Evolutionary conservation across 2,797 vertebrate species (phyloP).

Genomic region (Limosa lapponica): DNA sequence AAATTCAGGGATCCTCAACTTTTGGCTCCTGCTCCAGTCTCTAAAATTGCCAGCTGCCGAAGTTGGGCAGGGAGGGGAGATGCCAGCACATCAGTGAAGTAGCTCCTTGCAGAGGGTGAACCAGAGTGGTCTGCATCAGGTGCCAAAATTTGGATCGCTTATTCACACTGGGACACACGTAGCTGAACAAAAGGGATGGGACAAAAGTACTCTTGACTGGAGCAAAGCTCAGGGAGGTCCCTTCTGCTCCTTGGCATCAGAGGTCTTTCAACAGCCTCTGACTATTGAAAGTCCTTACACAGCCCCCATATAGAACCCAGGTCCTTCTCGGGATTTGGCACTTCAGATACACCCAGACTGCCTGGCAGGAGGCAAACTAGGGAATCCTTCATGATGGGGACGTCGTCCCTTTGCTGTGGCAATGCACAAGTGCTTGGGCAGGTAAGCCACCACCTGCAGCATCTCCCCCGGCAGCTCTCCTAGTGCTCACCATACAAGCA

Average conservation of each 20-base stretch:
- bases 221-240: not conserved
- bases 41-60: not conserved
- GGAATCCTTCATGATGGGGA: not conserved
- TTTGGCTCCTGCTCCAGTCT: not conserved
- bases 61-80: not conserved
- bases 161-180: not conserved
- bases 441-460: not conserved
- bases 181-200: not conserved
- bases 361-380: not conserved
- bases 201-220: not conserved
- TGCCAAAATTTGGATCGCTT: not conserved
- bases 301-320: rapidly evolving
- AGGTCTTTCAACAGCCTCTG: not conserved
- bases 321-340: not conserved
- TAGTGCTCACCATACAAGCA: not conserved
- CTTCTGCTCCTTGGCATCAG: not conserved
- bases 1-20: not conserved
- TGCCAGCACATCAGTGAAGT: not conserved
- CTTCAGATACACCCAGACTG: not conserved
- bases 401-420: not conserved
- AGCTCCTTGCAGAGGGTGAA: not conserved
- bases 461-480: not conserved
- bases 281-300: not conserved
- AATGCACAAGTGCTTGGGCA: rapidly evolving
- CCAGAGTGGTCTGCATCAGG: not conserved